These are phyloP conservation scores for Haliclystus octoradiatus DNA, from an alignment of 30 jellyfish, hydroid and myxozoan species.

Conservation along the genomic window DNA sequence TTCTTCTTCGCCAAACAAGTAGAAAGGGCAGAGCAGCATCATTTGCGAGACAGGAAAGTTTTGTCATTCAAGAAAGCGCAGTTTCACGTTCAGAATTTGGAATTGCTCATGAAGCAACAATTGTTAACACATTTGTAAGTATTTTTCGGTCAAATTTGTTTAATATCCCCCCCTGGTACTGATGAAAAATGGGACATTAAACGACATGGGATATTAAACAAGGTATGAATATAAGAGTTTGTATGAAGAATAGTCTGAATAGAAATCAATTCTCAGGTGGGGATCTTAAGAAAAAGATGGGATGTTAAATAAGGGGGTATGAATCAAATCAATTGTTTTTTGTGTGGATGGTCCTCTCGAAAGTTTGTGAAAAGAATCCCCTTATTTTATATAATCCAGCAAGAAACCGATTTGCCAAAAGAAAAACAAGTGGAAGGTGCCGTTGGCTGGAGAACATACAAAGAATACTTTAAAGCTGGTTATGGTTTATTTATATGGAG, in stretches of 20 bases:
- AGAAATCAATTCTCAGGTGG: too few relatives aligned
- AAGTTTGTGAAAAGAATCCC: background rate
- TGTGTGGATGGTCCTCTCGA: background rate
- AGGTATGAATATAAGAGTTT: background rate
- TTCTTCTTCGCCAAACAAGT: too few relatives aligned
- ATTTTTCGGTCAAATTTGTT: too few relatives aligned
- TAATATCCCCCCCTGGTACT: too few relatives aligned
- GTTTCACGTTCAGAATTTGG: conserved; percentile 46
- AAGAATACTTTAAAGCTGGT: conserved; percentile 51
- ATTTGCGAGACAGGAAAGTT: conserved; percentile 39
- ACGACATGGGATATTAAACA: too few relatives aligned
- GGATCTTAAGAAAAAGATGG: too few relatives aligned
- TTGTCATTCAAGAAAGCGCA: conserved; percentile 8
- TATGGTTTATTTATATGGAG: conserved; percentile 49
- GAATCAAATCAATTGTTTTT: background rate
- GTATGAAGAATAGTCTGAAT: background rate
- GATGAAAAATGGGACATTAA: too few relatives aligned
- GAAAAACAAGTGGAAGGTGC: conserved; percentile 63
- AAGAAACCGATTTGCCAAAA: conserved; percentile 42
- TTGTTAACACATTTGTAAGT: conserved; percentile 51
- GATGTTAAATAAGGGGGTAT: too few relatives aligned
- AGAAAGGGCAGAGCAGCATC: conserved; percentile 12
- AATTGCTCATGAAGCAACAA: conserved; percentile 29
- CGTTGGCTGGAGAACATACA: conserved; percentile 28
- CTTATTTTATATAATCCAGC: conserved; percentile 13